Evolutionary conservation across 2,888 invertebrate species (phyloP), one percentile per base, ranked within the genome.

Genomic region (Hyposoter didymator): DNA sequence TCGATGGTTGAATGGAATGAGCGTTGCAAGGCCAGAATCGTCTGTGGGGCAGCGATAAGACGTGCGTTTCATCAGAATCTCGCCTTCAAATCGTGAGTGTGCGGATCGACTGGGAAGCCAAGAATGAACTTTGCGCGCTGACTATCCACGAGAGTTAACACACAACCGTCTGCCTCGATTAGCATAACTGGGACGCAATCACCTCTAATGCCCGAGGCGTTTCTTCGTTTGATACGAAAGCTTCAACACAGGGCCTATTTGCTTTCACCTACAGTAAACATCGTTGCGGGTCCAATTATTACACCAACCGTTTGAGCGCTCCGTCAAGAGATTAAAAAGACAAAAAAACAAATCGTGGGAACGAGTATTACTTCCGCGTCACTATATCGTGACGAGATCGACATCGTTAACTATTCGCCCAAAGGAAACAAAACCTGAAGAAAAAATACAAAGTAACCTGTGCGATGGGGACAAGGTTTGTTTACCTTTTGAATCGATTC

Each of bases 41-140:
- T 43, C 66, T n/a, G 67, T 66, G 45, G 67, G 64, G 83, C 83
- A 52, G 85, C 69, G 85, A 85, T 85, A 85, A 83, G 85, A 83
- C 85, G 80, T 52, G 78, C 55, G 82, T 69, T 64, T 69, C 82
- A 84, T 78, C 28, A 55, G 28, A 66, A 73, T 49, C 19, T 17
- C 14, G 6, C 17, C 39, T 43, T 52, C 39, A 22, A 32, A 52
- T 70, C 59, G 62, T 78, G 64, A 62, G 39, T 66, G 35, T 67
- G 75, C 49, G 67, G 55, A 73, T 73, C 79, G 43, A 66, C 79
- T 74, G 72, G 67, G 73, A 80, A 72, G 45, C 70, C 67, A 82
- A 74, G 59, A 75, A 70, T 74, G 35, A 72, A 49, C 62, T 59
- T 49, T 28, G 22, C 22, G 22, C 22, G n/a, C n/a, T 7, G 32